Base-by-base conservation (phyloP, 2,113 vertebrate genomes). In the Entelurus aequoreus region DNA sequence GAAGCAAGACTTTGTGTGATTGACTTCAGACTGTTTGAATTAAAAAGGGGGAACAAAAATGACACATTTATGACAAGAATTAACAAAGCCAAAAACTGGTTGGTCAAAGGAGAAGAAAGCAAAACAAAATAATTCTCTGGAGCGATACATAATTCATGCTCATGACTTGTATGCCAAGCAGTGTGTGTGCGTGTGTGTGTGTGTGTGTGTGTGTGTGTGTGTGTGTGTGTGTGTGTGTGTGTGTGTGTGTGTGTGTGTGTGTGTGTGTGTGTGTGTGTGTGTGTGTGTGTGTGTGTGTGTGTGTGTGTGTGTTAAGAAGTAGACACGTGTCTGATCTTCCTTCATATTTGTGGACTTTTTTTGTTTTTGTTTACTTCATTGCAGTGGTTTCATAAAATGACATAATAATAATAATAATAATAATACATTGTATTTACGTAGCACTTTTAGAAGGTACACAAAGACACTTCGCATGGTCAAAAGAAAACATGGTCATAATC, bases 121-220 rank as follows among this genome's bases (percentile, higher is more conserved):
- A 65, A 70, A 78, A 81, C 66, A 65, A 74, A 47, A 21, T 71
- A 82, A 81, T 74, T 62, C 83, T 85, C 83, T 36, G 69, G 79
- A 77, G 84, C 72, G 72, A 90, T 89, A 68, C 86, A 85, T 89
- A 88, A 90, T 88, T 91, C 82, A 89, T 88, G 76, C 48, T 72
- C 63, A 76, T 58, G 48, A 77, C 77, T 79, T 8, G 5, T 28
- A n/a, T 69, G 56, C 60, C 49, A 56, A 21, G 53, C 38, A 42
- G 44, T 64, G 56, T 66, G 68, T 28, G 28, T 28, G 28, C 3
- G 28, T 28, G 28, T 28, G 28, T 28, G 28, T 28, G 28, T 28
- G 28, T 28, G 28, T 58, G 21, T 56, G 54, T 50, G 42, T 64
- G 59, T 65, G 49, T 60, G 60, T 55, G 28, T 28, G 28, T 28